Percentiles rank a stretch among this genome's conserved stretches.
These are phyloP conservation scores for Aphrocallistes beatrix DNA, from an alignment of 37 sponge, comb jelly and placozoan genomes.

Conservation along the genomic window DNA sequence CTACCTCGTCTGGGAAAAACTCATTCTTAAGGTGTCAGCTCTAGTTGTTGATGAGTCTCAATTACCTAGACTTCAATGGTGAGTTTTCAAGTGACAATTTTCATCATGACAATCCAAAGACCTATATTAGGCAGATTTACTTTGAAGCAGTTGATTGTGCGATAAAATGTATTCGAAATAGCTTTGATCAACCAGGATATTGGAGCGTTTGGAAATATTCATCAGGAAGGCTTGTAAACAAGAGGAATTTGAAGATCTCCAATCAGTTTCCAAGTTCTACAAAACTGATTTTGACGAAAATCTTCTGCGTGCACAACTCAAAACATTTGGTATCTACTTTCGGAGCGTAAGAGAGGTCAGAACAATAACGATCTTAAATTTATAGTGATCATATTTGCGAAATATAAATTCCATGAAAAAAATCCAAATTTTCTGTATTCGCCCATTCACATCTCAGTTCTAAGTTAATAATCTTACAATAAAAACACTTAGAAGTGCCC, in stretches of 20 bases:
- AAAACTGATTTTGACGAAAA: background rate
- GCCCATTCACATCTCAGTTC: too few species aligned
- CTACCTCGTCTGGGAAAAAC: background rate
- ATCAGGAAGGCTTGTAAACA: background rate
- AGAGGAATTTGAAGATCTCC: background rate
- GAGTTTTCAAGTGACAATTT: too few species aligned
- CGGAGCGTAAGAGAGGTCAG: too few species aligned
- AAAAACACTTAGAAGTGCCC: too few species aligned
- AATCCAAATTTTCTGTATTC: too few species aligned
- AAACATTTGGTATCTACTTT: background rate
- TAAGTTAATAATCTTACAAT: too few species aligned
- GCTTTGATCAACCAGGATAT: background rate
- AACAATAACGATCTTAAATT: too few species aligned
- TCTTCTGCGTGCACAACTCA: background rate
- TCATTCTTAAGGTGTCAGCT: background rate
- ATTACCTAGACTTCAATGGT: background rate
- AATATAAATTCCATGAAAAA: too few species aligned
- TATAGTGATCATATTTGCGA: too few species aligned
- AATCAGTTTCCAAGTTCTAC: background rate
- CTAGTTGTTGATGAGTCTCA: background rate
- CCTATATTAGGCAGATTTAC: too few species aligned
- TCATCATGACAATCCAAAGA: too few species aligned
- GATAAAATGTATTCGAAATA: background rate
- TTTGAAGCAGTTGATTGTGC: background rate
- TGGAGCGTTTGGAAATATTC: background rate